A percentile compares a stretch with the other conserved stretches of the same genome.
These are phyloP conservation scores for Barnardius zonarius DNA, from an alignment of 2,113 vertebrate genomes.

Conservation along the genomic window DNA sequence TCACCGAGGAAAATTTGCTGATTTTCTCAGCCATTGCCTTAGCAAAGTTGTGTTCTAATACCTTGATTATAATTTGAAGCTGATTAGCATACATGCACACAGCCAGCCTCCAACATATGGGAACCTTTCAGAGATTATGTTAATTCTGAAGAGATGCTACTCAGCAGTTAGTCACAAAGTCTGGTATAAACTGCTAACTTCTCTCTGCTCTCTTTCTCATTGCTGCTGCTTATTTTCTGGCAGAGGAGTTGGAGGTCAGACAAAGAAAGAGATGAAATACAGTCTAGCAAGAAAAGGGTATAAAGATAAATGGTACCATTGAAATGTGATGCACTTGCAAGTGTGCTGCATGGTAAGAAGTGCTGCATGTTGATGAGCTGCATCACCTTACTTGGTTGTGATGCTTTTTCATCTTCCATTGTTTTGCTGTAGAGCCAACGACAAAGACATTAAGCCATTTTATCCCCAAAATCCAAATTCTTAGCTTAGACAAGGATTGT, in stretches of 20 bases:
- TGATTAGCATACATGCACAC: background rate
- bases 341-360: background rate
- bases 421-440: background rate
- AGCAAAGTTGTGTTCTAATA: constrained; percentile 1
- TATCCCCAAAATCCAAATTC: background rate
- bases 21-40: background rate
- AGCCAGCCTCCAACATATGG: background rate
- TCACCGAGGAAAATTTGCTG: background rate
- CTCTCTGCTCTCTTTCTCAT: background rate
- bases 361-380: background rate
- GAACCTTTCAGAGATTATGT: background rate
- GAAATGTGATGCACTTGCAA: background rate
- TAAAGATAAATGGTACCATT: background rate
- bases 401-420: background rate
- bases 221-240: background rate
- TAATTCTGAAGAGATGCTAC: constrained; percentile 10
- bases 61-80: constrained; percentile 16
- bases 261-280: background rate
- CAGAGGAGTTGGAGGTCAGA: background rate
- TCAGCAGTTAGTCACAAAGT: background rate
- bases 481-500: background rate
- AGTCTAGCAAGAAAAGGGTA: background rate
- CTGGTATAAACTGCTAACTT: background rate
- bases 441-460: background rate
- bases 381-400: background rate